phyloP scores from a whole-genome alignment of 2,888 invertebrate species.

The Sisyra nigra region DNA sequence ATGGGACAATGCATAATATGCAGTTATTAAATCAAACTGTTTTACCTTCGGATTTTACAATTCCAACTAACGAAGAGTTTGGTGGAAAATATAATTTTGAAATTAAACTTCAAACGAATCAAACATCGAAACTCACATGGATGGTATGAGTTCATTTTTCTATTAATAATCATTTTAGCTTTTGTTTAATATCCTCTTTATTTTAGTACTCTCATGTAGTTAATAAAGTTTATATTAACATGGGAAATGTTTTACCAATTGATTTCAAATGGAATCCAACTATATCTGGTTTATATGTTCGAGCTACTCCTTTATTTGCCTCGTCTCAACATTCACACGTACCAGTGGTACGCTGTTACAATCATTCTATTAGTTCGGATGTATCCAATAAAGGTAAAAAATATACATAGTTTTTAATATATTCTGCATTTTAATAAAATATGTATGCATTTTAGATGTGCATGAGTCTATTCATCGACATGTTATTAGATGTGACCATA shows the following conservation, averaged over 20 bases:
- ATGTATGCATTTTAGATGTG: constrained; percentile 18
- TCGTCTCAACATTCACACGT: constrained; percentile 47
- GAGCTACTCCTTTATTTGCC: constrained; percentile 49
- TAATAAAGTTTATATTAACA: constrained; percentile 47
- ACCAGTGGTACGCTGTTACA: constrained; percentile 50
- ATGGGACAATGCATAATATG: too few species aligned
- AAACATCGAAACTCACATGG: constrained; percentile 2
- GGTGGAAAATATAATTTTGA: constrained; percentile 5
- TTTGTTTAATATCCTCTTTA: constrained; percentile 8
- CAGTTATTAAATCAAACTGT: too few species aligned
- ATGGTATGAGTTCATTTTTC: constrained; percentile 3
- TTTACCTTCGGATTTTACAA: neutral
- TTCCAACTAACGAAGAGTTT: constrained; percentile 5
- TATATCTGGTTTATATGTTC: constrained; percentile 31
- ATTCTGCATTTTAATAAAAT: too few species aligned
- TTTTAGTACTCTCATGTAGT: constrained; percentile 46
- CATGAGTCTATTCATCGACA: constrained; percentile 22
- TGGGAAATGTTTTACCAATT: constrained; percentile 46
- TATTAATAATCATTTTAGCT: neutral
- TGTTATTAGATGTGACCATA: constrained; percentile 38
- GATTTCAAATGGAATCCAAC: constrained; percentile 41
- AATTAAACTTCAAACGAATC: neutral
- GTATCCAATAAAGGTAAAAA: constrained; percentile 20
- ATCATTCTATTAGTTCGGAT: constrained; percentile 34
- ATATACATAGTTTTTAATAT: too few species aligned